Evolutionary conservation across 1,140 invertebrate genomes (phyloP).

Genomic region (Philopotamus ludificatus): DNA sequence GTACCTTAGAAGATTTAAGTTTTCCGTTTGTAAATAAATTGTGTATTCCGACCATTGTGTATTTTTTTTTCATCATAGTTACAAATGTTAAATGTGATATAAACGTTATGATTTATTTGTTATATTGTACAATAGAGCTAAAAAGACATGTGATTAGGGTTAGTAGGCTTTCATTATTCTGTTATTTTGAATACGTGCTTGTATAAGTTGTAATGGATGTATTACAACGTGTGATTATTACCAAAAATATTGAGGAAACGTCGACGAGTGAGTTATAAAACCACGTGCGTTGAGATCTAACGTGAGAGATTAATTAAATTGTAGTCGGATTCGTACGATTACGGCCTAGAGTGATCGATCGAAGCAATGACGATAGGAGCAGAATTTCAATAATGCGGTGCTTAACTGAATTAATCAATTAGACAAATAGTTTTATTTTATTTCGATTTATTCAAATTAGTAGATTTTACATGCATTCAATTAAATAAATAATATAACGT

Average conservation of each 20-base stretch:
- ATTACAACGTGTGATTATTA: constrained; percentile 10
- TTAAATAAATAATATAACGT: too few species aligned
- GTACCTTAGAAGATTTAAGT: constrained; percentile 36
- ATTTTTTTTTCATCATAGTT: neutral
- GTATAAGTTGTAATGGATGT: constrained; percentile 5
- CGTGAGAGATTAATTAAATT: neutral
- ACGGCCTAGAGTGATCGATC: too few species aligned
- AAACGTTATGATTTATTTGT: neutral
- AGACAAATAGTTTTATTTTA: too few species aligned
- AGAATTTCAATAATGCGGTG: too few species aligned
- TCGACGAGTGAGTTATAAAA: neutral
- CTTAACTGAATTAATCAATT: too few species aligned
- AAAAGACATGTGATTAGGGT: constrained; percentile 41
- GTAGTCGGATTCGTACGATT: neutral
- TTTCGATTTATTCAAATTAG: too few species aligned
- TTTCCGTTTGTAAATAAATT: constrained; percentile 37
- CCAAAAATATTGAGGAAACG: constrained; percentile 2
- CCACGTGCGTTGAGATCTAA: neutral
- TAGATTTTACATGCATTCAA: too few species aligned
- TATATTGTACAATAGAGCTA: constrained; percentile 3
- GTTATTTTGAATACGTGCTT: neutral
- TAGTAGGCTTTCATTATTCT: constrained; percentile 18
- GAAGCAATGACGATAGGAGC: too few species aligned
- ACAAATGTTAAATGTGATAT: neutral
- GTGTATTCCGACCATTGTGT: neutral